These are phyloP conservation scores for Pipistrellus pygmaeus DNA, from an alignment of 2,797 vertebrate species.

Conservation along the genomic window DNA sequence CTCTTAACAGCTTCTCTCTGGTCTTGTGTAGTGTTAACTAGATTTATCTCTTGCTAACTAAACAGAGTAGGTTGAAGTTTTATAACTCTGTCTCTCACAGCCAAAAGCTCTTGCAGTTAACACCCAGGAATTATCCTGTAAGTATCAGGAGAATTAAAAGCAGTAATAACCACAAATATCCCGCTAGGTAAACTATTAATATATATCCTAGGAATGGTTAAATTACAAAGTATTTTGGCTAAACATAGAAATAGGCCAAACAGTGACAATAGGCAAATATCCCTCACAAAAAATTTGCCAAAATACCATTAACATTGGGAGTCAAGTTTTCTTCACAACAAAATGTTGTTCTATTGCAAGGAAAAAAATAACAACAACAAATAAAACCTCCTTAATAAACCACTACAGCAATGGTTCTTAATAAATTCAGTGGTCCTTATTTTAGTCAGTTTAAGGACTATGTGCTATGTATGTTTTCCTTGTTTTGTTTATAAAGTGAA, in stretches of 20 bases:
- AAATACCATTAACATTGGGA: background rate
- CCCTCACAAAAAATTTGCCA: background rate
- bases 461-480: background rate
- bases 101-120: background rate
- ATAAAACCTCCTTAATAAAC: background rate
- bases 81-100: background rate
- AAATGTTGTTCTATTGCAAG: background rate
- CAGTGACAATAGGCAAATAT: background rate
- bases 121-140: background rate
- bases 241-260: background rate
- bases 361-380: background rate
- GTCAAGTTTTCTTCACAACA: background rate
- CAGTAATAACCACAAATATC: background rate
- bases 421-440: background rate
- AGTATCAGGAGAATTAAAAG: constrained; percentile 35
- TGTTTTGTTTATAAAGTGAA: constrained; percentile 25
- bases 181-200: background rate
- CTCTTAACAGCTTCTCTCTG: background rate
- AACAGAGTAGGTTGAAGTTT: background rate
- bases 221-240: background rate
- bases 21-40: background rate
- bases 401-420: background rate
- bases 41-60: background rate
- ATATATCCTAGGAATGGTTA: background rate
- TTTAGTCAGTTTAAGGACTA: background rate